Evolutionary conservation across 1,140 invertebrate genomes (phyloP).

Genomic region (Uloborus diversus): DNA sequence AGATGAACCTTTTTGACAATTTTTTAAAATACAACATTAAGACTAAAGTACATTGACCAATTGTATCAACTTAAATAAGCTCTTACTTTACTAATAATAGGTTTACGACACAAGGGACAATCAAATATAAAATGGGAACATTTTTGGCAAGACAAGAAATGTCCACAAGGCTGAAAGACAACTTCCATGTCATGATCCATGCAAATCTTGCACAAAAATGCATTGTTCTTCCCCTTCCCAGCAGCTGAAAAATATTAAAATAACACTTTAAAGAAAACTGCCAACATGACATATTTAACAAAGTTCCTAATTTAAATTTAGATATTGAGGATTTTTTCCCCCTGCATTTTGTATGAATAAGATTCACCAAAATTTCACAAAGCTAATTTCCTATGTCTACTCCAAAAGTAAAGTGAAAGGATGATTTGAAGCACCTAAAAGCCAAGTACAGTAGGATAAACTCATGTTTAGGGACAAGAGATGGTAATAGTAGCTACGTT

Average conservation of each 20-base stretch:
- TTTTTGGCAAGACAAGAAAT: slow-evolving; percentile 83
- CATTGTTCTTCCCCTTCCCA: neutral
- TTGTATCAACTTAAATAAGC: slow-evolving; percentile 71
- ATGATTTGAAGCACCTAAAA: too few species aligned
- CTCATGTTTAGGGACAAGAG: too few species aligned
- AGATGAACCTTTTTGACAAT: too few species aligned
- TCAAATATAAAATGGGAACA: slow-evolving; percentile 80
- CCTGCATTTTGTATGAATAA: neutral
- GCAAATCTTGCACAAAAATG: slow-evolving; percentile 84
- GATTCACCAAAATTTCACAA: neutral
- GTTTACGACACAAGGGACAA: slow-evolving; percentile 84
- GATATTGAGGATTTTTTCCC: neutral
- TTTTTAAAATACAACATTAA: too few species aligned
- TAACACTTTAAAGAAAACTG: neutral
- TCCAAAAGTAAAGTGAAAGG: too few species aligned
- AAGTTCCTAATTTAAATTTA: neutral
- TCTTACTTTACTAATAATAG: slow-evolving; percentile 76
- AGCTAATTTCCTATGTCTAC: too few species aligned
- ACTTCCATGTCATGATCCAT: slow-evolving; percentile 87
- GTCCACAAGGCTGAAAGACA: slow-evolving; percentile 90
- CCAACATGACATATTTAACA: neutral
- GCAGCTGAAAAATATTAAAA: neutral
- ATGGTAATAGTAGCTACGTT: too few species aligned
- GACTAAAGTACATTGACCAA: too few species aligned
- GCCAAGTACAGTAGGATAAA: too few species aligned